These are phyloP conservation scores for Synergus umbraculus DNA, from an alignment of 2,888 invertebrate genomes.

Conservation along the genomic window DNA sequence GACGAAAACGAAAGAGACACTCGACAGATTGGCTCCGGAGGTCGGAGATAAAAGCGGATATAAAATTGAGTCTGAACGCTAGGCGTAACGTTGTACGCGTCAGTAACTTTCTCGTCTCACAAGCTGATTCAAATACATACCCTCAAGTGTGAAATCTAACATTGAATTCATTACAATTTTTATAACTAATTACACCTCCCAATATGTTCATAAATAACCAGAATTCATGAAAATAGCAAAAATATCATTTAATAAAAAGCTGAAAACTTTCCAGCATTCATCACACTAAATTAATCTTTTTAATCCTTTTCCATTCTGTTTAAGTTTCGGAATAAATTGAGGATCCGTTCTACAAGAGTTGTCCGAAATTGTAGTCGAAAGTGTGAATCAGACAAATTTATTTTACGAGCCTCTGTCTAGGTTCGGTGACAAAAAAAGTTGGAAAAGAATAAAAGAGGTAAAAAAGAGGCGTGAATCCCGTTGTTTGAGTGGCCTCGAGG, in stretches of 20 bases:
- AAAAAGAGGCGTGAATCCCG: slow-evolving; percentile 27
- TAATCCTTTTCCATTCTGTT: neutral
- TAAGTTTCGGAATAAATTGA: neutral
- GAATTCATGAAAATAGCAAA: neutral
- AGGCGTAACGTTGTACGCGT: slow-evolving; percentile 58
- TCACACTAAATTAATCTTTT: neutral
- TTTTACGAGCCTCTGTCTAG: slow-evolving; percentile 29
- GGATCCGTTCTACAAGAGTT: slow-evolving; percentile 16
- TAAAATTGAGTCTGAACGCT: slow-evolving; percentile 50
- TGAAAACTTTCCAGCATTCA: neutral
- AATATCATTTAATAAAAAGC: neutral
- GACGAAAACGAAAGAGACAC: slow-evolving; percentile 51
- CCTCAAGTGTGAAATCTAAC: slow-evolving; percentile 19
- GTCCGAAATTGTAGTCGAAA: slow-evolving; percentile 27
- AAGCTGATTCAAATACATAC: slow-evolving; percentile 21
- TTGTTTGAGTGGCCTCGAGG: slow-evolving; percentile 32
- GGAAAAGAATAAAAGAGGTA: neutral
- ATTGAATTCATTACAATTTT: neutral
- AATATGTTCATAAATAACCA: neutral
- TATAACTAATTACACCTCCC: neutral
- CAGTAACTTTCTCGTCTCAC: slow-evolving; percentile 60
- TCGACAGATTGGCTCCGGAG: slow-evolving; percentile 58
- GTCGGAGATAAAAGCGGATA: slow-evolving; percentile 57
- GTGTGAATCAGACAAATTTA: slow-evolving; percentile 39
- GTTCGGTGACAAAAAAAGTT: slow-evolving; percentile 1